Conservation (phyloP, 2,113 vertebrate genomes). For the Vulpes ferrilata region DNA sequence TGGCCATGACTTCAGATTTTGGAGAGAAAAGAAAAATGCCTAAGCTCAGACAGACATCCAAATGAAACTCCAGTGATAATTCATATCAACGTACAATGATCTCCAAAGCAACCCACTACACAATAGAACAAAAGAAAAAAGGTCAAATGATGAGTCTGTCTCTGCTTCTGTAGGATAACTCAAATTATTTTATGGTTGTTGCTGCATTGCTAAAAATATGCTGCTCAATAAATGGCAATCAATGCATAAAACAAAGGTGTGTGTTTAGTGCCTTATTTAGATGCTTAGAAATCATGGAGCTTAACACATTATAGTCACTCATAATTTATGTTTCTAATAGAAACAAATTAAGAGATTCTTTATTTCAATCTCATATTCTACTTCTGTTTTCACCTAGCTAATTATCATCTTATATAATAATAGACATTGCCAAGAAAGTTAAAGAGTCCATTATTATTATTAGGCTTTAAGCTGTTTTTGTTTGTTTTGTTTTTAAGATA, state of each 20-base stretch:
- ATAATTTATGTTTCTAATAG: neutral
- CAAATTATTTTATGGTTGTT: neutral
- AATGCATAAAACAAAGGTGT: neutral
- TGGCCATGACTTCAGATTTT: neutral
- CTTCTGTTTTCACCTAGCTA: neutral
- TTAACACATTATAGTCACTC: neutral
- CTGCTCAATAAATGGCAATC: neutral
- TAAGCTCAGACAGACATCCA: constrained; percentile 7
- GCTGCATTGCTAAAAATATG: neutral
- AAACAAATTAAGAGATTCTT: neutral
- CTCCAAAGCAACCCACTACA: neutral
- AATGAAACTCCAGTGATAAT: constrained; percentile 24
- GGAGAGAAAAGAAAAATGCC: constrained; percentile 34
- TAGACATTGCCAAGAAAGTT: neutral
- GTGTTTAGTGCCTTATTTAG: neutral
- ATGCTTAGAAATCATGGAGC: neutral
- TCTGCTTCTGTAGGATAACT: neutral
- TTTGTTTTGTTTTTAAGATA: neutral
- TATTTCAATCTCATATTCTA: neutral
- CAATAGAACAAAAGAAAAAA: neutral
- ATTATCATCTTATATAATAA: neutral
- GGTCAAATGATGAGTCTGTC: neutral
- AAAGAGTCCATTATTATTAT: neutral
- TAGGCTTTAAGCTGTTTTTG: neutral
- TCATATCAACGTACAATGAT: neutral